These are phyloP conservation scores for Ceratina japonica DNA, from an alignment of 1,140 invertebrate genomes.

Conservation along the genomic window DNA sequence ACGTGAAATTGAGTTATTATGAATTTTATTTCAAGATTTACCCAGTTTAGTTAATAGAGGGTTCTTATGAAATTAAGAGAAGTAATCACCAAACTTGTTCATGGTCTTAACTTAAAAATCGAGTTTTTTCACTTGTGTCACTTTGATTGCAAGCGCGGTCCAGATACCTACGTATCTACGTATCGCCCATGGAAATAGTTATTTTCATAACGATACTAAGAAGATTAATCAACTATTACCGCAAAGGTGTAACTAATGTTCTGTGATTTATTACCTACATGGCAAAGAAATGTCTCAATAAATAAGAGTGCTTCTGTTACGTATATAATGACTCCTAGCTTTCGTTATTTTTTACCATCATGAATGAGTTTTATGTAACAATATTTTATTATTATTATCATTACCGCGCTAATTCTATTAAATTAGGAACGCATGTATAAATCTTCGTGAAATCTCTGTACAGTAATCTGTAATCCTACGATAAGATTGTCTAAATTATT, in stretches of 20 bases:
- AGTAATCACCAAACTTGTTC: too few species aligned
- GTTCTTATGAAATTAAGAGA: too few species aligned
- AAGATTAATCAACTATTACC: neutral
- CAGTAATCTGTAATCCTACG: neutral
- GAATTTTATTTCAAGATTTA: too few species aligned
- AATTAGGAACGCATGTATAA: neutral
- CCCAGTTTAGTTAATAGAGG: too few species aligned
- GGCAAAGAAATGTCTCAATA: conserved; percentile 18
- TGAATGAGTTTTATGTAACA: neutral
- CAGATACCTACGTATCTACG: too few species aligned
- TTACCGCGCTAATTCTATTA: neutral
- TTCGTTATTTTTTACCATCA: neutral
- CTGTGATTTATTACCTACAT: neutral
- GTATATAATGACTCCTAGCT: neutral
- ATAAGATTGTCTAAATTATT: neutral
- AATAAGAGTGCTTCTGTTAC: conserved; percentile 9
- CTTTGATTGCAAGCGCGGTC: too few species aligned
- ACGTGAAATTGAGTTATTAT: too few species aligned
- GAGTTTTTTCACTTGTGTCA: too few species aligned
- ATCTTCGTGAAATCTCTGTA: neutral
- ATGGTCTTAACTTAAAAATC: too few species aligned
- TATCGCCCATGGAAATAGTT: neutral
- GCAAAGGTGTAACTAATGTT: neutral
- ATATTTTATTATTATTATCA: neutral
- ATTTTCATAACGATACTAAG: neutral